phyloP scores from a whole-genome alignment of 2,797 vertebrate genomes.

The Erithacus rubecula region DNA sequence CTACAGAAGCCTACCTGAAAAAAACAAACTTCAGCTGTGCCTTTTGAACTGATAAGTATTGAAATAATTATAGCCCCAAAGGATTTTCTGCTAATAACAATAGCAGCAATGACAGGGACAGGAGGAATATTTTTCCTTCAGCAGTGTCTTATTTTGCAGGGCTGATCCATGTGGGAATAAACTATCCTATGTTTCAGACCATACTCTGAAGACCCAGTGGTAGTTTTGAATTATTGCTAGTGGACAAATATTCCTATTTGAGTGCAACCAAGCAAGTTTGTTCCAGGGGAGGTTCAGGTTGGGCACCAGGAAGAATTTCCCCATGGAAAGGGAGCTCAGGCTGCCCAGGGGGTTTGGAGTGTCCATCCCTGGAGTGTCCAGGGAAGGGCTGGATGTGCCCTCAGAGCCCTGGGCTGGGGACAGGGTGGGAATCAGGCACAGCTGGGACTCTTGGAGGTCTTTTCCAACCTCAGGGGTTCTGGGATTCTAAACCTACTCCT shows the following conservation, averaged over 20 bases:
- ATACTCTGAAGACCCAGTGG: background rate
- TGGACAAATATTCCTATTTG: background rate
- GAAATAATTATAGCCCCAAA: background rate
- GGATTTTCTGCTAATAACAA: background rate
- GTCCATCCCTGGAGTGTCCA: background rate
- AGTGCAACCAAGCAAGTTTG: background rate
- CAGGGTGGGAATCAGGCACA: rapidly evolving
- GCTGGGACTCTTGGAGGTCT: background rate
- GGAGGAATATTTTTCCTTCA: background rate
- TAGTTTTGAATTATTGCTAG: background rate
- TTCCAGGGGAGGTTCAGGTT: rapidly evolving
- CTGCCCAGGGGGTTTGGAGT: background rate
- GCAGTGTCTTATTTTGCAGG: background rate
- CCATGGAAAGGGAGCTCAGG: background rate
- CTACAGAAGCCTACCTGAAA: constrained; percentile 8
- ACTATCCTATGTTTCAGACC: background rate
- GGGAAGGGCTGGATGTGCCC: background rate
- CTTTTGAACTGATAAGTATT: background rate
- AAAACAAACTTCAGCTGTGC: background rate
- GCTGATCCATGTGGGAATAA: background rate
- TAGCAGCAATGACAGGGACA: background rate
- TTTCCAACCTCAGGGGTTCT: background rate
- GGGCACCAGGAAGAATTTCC: rapidly evolving
- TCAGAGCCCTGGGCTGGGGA: background rate
- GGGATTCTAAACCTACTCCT: background rate